Percentiles rank a stretch among this genome's conserved stretches.
These are phyloP conservation scores for Rotaria macrura DNA, from an alignment of 2,888 invertebrate species.

Conservation along the genomic window DNA sequence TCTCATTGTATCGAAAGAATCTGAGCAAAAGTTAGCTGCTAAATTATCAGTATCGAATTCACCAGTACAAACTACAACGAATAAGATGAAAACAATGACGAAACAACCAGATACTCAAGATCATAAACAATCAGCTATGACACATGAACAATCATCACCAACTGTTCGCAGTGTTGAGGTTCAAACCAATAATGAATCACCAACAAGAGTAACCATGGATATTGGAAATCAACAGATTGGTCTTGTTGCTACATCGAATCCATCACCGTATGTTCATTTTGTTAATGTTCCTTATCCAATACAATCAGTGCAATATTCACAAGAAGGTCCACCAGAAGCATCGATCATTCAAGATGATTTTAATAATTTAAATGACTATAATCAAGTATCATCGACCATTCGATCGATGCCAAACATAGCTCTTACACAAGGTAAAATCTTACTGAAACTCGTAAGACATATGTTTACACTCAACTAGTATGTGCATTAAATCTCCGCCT, in stretches of 20 bases:
- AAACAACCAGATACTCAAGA: not conserved
- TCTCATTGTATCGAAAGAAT: not conserved
- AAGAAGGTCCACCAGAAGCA: not conserved
- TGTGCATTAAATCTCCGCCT: not conserved
- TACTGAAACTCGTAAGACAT: not conserved
- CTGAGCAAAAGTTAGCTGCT: not conserved
- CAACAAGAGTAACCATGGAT: not conserved
- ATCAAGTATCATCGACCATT: not conserved
- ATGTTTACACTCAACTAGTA: not conserved
- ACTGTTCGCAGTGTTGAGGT: not conserved
- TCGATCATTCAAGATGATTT: not conserved
- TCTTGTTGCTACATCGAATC: not conserved
- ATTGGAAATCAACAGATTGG: not conserved
- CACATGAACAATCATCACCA: not conserved
- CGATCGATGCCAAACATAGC: not conserved
- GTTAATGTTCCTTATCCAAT: not conserved
- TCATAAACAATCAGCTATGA: not conserved
- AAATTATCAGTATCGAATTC: not conserved
- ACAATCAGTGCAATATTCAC: not conserved
- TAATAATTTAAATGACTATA: not conserved
- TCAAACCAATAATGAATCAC: not conserved
- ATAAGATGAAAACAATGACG: not conserved
- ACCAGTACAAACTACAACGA: not conserved
- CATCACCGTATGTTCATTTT: conserved; percentile 20
- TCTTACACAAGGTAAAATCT: not conserved